Conservation (phyloP, 2,888 invertebrate species). For the Lithophane socia region DNA sequence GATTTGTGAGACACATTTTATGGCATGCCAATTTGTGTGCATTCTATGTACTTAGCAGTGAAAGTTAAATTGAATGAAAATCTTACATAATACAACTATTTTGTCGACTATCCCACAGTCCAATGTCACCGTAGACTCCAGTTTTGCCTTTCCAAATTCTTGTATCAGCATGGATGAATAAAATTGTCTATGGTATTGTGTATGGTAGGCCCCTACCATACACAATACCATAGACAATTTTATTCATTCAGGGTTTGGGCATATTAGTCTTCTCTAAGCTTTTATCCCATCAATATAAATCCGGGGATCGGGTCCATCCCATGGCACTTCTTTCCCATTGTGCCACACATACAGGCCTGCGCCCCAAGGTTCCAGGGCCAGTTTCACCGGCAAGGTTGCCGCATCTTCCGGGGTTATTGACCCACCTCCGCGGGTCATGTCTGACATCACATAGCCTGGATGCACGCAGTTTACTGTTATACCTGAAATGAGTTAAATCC, state of each 20-base stretch:
- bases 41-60: too few relatives aligned
- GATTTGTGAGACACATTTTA: too few relatives aligned
- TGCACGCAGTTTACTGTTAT: constrained; percentile 84
- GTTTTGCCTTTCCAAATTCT: background rate
- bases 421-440: constrained; percentile 84
- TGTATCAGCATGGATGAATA: background rate
- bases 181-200: background rate
- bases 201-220: too few relatives aligned
- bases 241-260: too few relatives aligned
- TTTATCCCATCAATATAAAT: constrained; percentile 79
- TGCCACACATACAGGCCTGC: constrained; percentile 83
- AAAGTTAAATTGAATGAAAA: background rate
- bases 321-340: constrained; percentile 77
- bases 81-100: background rate
- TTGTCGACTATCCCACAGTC: background rate
- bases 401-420: constrained; percentile 76
- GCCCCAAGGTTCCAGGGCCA: constrained; percentile 70
- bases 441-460: constrained; percentile 86
- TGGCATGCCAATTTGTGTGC: too few relatives aligned
- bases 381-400: constrained; percentile 69
- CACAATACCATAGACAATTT: too few relatives aligned
- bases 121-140: background rate
- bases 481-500: constrained; percentile 68
- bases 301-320: constrained; percentile 85
- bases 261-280: constrained; percentile 17